A percentile compares a stretch with the other conserved stretches of the same genome.
Evolutionary conservation across 2,113 vertebrate genomes (phyloP).

Genomic region (Peromyscus californicus): DNA sequence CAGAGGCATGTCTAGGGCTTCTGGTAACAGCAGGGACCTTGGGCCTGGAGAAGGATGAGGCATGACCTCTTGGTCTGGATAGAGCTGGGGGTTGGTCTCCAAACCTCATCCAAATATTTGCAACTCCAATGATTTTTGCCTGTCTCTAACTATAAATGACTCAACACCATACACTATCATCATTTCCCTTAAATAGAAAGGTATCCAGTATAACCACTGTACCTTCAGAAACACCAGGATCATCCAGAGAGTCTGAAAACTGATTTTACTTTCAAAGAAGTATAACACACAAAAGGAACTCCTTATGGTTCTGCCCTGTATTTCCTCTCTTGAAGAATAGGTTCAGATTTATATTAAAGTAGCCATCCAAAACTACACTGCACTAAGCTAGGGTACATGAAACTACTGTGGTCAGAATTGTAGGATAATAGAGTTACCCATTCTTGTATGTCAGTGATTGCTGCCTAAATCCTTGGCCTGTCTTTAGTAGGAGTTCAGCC

Average conservation of each 20-base stretch:
- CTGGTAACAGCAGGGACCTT: background rate
- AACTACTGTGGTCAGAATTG: background rate
- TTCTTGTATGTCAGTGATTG: background rate
- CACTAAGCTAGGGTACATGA: background rate
- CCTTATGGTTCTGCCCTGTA: background rate
- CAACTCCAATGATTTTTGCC: background rate
- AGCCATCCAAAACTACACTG: background rate
- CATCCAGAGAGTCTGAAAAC: background rate
- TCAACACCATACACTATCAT: background rate
- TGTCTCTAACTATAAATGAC: background rate
- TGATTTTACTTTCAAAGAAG: background rate
- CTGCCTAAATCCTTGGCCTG: background rate
- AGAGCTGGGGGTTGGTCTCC: no score
- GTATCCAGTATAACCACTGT: background rate
- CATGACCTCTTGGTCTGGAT: background rate
- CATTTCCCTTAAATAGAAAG: background rate
- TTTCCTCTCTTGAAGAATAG: background rate
- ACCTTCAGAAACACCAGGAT: background rate
- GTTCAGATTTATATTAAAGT: background rate
- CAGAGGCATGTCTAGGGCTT: fast-evolving
- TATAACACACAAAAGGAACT: background rate
- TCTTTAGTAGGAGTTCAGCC: no score
- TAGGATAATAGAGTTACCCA: background rate
- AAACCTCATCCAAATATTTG: background rate
- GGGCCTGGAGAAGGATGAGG: background rate